A percentile compares a stretch with the other conserved stretches of the same genome.
Evolutionary conservation across 2,113 vertebrate genomes (phyloP).

Genomic region (Bufo gargarizans): DNA sequence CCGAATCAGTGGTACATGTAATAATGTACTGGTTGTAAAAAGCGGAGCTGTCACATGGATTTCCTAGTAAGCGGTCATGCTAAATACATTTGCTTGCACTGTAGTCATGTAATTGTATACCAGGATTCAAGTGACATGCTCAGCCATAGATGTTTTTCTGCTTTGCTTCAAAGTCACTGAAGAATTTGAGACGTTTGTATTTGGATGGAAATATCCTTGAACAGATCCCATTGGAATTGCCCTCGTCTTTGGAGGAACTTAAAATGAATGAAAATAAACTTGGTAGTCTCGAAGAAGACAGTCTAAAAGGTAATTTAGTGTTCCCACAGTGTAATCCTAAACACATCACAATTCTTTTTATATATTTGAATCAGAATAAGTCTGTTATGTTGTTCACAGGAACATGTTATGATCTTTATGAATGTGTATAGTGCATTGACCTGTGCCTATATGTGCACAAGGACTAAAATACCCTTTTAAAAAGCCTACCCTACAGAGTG

Average conservation of each 20-base stretch:
- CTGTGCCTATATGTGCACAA: no score
- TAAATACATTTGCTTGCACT: neutral
- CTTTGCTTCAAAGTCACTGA: slow-evolving; percentile 75
- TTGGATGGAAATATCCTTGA: slow-evolving; percentile 88
- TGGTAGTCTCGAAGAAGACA: slow-evolving; percentile 74
- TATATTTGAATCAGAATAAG: neutral
- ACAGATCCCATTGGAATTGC: slow-evolving; percentile 79
- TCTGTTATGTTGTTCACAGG: neutral
- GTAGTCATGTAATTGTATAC: slow-evolving; percentile 20
- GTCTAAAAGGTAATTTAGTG: slow-evolving; percentile 79
- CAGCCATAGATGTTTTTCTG: neutral
- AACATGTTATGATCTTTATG: no score
- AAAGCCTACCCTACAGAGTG: no score
- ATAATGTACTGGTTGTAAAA: neutral
- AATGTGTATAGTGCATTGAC: no score
- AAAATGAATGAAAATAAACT: slow-evolving; percentile 94
- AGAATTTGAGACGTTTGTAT: slow-evolving; percentile 86
- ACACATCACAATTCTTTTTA: neutral
- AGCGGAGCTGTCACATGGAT: neutral
- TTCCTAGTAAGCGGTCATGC: slow-evolving; percentile 31
- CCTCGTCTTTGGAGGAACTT: slow-evolving; percentile 87
- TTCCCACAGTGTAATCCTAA: neutral
- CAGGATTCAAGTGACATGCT: slow-evolving; percentile 33
- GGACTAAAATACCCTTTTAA: no score
- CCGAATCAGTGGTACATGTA: neutral